phyloP scores from a whole-genome alignment of 2,888 invertebrate genomes.

The Epinotia demarniana region DNA sequence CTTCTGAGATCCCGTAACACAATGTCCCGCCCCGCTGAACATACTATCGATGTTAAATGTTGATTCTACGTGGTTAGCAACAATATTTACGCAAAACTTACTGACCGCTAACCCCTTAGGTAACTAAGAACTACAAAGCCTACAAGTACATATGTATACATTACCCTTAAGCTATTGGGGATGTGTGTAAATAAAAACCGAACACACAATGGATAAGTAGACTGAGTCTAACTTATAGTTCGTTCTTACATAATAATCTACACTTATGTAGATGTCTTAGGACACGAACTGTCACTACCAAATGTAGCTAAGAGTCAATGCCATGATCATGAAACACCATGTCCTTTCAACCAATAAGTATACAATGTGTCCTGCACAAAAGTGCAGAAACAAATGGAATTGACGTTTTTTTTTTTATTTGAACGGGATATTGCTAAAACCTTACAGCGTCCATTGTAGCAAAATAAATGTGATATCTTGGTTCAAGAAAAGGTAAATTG shows the following conservation, averaged over 20 bases:
- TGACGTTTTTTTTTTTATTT: too few relatives aligned
- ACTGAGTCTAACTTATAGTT: not conserved
- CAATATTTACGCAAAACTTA: not conserved
- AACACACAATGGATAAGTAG: not conserved
- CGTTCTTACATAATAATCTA: not conserved
- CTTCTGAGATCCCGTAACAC: too few relatives aligned
- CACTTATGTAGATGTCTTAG: not conserved
- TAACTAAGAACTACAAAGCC: slow-evolving; percentile 8
- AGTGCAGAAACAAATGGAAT: too few relatives aligned
- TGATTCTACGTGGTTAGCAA: not conserved
- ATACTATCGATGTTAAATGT: not conserved
- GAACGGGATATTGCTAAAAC: too few relatives aligned
- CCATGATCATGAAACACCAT: too few relatives aligned
- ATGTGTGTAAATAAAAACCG: not conserved
- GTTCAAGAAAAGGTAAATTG: too few relatives aligned
- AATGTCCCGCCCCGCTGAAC: not conserved
- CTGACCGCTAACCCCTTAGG: not conserved
- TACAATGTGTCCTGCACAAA: too few relatives aligned
- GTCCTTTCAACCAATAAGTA: too few relatives aligned
- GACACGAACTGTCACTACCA: too few relatives aligned
- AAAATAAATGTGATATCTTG: too few relatives aligned
- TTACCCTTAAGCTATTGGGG: not conserved
- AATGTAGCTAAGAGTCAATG: too few relatives aligned
- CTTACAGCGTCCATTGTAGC: too few relatives aligned
- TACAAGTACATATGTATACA: not conserved